Base-by-base conservation (phyloP, 2,888 invertebrate species). In the Phortica magna region DNA sequence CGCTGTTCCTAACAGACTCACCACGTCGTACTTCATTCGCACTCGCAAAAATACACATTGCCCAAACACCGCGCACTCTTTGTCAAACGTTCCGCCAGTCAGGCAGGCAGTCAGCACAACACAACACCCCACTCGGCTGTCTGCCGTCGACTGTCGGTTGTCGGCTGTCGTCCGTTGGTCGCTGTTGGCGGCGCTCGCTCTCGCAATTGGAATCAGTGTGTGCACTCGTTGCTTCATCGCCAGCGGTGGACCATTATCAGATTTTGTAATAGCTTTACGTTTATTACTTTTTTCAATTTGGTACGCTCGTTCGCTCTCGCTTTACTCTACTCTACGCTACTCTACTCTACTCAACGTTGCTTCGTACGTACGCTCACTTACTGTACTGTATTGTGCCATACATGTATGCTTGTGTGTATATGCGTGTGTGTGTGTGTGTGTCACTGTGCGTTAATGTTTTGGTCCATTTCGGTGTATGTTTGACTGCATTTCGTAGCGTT, bases 231-330 rank as follows among this genome's bases (percentile, higher is more conserved):
- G 67, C 77, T 71, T 77, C 68, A 83, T 80, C 82, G 88, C 85
- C 84, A 83, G 86, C 84, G 80, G 81, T 82, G 81, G 83, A 85
- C 83, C 83, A 88, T 89, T 84, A 88, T 89, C 89, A 88, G 89
- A 89, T 88, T 89, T 89, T 84, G 88, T 88, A 88, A 88, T 88
- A 88, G 88, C 87, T 88, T 88, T 88, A 88, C 87, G 88, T 84
- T 87, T 87, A 87, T 87, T 87, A 88, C 86, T 88, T 87, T 88
- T 84, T 88, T 86, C 81, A 85, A 81, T 82, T 84, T 85, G 80
- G 79, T 79, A 17, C 68, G 68, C 68, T 68, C 17, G 68, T 17
- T 48, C 41, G 48, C 31, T 61, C 43, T n/a, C 42, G 42, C 48
- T 48, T 48, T 48, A 14, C 48, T 9, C 7, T 14, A 7, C 14